A percentile compares a stretch with the other conserved stretches of the same genome.
Evolutionary conservation across 2,888 invertebrate genomes (phyloP).

Genomic region (Podabrus alpinus): DNA sequence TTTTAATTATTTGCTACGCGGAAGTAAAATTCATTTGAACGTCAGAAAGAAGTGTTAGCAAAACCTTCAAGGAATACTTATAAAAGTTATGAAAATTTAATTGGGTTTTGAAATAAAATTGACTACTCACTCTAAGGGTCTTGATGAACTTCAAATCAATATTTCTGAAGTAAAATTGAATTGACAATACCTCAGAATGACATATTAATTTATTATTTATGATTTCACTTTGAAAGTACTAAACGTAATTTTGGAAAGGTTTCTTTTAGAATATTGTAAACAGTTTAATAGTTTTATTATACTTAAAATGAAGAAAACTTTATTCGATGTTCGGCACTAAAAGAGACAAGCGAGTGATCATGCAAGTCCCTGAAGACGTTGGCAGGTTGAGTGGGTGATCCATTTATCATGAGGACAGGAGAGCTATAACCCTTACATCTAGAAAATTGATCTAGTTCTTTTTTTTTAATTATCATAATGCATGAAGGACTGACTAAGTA

Average conservation of each 20-base stretch:
- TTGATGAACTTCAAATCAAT: neutral
- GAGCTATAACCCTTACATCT: slow-evolving; percentile 21
- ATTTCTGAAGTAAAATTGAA: neutral
- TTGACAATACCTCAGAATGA: neutral
- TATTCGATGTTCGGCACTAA: slow-evolving; percentile 15
- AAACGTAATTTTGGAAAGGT: neutral
- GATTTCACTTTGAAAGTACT: neutral
- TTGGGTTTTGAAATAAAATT: slow-evolving; percentile 13
- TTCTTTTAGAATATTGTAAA: neutral
- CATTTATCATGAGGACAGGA: slow-evolving; percentile 28
- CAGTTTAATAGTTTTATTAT: neutral
- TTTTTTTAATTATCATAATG: slow-evolving; percentile 1
- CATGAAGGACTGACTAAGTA: neutral
- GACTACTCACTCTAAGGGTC: neutral
- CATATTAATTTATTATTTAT: neutral
- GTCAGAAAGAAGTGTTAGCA: neutral
- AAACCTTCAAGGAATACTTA: neutral
- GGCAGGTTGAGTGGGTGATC: slow-evolving; percentile 28
- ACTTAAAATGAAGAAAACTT: neutral
- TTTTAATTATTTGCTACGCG: neutral
- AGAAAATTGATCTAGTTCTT: slow-evolving; percentile 20
- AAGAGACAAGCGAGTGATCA: slow-evolving; percentile 26
- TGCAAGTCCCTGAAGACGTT: slow-evolving; percentile 29
- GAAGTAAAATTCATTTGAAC: neutral
- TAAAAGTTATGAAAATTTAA: slow-evolving; percentile 14